Percentiles rank a stretch among this genome's conserved stretches.
Evolutionary conservation across 2,797 vertebrate species (phyloP).

Genomic region (Spinus pinus): DNA sequence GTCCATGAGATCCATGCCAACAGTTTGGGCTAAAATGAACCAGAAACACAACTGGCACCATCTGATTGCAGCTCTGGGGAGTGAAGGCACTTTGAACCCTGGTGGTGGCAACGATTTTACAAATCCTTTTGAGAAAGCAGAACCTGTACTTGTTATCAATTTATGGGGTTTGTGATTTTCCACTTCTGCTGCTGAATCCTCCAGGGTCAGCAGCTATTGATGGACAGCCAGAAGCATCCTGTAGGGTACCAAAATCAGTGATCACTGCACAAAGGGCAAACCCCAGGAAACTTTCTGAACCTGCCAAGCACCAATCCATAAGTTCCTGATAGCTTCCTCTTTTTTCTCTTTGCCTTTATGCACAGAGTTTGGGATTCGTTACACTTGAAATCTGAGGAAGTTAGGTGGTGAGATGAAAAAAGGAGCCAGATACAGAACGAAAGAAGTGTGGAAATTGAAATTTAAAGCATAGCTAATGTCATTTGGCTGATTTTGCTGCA

Average conservation of each 20-base stretch:
- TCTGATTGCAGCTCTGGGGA: background rate
- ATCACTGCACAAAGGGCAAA: background rate
- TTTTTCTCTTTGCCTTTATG: background rate
- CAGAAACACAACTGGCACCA: background rate
- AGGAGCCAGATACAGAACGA: conserved; percentile 10
- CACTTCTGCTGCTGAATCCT: background rate
- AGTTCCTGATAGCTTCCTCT: background rate
- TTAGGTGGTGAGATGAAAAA: conserved; percentile 53
- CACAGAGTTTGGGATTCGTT: background rate
- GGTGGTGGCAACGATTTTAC: background rate
- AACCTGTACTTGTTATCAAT: background rate
- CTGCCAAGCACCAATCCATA: background rate
- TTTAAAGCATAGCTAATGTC: conserved; percentile 63
- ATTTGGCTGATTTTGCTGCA: conserved; percentile 54
- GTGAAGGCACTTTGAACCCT: background rate
- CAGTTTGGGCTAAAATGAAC: background rate
- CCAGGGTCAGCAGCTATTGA: background rate
- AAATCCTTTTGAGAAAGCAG: background rate
- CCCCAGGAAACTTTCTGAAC: background rate
- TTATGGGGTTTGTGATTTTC: background rate
- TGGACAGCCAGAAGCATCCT: background rate
- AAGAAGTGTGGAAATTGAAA: conserved; percentile 56
- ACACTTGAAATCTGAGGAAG: conserved; percentile 40
- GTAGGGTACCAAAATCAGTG: background rate
- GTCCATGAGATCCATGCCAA: background rate